Evolutionary conservation across 2,797 vertebrate genomes (phyloP).

Genomic region (Pipistrellus pipistrellus): DNA sequence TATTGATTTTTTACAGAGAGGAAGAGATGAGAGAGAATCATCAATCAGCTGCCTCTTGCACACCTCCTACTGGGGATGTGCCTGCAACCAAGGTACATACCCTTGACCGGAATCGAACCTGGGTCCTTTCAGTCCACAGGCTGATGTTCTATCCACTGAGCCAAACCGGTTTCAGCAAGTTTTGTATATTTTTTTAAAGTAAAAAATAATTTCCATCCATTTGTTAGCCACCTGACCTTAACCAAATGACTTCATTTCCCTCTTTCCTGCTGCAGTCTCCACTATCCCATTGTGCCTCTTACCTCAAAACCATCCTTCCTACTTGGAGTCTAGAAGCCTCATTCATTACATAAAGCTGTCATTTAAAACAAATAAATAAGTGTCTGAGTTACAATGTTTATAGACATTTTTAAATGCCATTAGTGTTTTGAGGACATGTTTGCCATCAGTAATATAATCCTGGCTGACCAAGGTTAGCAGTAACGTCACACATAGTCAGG

Average conservation of each 20-base stretch:
- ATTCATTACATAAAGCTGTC: neutral
- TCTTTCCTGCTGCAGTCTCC: neutral
- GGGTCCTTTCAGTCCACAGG: too few species aligned
- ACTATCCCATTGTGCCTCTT: neutral
- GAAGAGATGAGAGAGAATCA: too few species aligned
- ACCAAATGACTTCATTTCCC: neutral
- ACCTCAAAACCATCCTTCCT: neutral
- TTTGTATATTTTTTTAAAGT: neutral
- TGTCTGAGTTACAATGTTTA: neutral
- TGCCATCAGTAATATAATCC: neutral
- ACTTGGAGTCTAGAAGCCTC: neutral
- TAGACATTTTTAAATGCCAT: neutral
- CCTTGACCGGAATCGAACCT: too few species aligned
- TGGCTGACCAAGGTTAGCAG: neutral
- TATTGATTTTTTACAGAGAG: too few species aligned
- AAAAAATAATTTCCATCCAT: neutral
- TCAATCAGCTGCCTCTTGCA: too few species aligned
- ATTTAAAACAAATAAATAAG: neutral
- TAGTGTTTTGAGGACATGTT: neutral
- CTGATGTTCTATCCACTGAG: too few species aligned
- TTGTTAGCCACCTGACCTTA: neutral
- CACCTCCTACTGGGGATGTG: too few species aligned
- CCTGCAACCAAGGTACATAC: too few species aligned
- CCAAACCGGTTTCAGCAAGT: too few species aligned
- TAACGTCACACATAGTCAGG: fast-evolving